Percentiles rank a stretch among this genome's conserved stretches.
phyloP scores from a whole-genome alignment of 2,797 vertebrate species.

The Chaetophractus vellerosus region DNA sequence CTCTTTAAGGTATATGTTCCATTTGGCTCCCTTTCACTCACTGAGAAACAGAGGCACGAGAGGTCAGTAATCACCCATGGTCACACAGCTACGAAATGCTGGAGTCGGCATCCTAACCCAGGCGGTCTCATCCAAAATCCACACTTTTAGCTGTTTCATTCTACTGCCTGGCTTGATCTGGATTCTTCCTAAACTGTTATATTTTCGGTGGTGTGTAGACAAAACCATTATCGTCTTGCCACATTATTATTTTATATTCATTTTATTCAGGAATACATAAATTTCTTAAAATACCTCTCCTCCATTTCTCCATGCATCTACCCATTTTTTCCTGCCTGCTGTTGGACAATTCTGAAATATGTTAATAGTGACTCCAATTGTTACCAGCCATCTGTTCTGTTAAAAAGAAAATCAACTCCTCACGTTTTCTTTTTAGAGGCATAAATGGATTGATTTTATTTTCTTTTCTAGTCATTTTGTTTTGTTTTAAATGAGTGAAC shows the following conservation, averaged over 20 bases:
- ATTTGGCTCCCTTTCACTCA: too few species aligned
- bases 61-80: not conserved
- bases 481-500: not conserved
- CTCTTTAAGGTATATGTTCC: too few species aligned
- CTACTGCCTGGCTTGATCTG: not conserved
- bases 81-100: fast-evolving
- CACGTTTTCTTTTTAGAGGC: not conserved
- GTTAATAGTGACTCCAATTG: not conserved
- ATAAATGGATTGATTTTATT: not conserved
- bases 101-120: too few species aligned
- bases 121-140: not conserved
- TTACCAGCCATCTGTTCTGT: not conserved
- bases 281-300: not conserved
- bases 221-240: not conserved
- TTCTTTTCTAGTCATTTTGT: not conserved
- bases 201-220: not conserved
- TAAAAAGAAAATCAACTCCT: not conserved
- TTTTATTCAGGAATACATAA: not conserved
- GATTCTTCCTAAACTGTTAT: not conserved
- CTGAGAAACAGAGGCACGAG: not conserved
- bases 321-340: not conserved
- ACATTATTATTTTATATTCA: not conserved
- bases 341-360: not conserved
- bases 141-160: not conserved
- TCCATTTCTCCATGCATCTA: not conserved